Conservation (phyloP, 2,888 invertebrate species). For the Polyommatus iphigenia region DNA sequence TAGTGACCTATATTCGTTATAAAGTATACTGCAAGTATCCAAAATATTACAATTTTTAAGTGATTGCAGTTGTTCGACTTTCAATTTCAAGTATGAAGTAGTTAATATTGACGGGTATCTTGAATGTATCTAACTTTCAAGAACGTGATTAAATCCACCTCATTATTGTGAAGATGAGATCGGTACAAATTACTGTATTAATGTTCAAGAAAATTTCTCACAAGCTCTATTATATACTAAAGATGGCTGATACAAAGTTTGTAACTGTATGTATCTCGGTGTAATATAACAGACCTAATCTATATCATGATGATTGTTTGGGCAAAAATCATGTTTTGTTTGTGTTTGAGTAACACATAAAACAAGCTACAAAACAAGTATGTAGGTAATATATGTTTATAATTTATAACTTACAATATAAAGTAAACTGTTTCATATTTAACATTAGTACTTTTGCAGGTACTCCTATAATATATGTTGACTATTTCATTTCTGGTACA, state of each 20-base stretch:
- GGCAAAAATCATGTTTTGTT: too few relatives aligned
- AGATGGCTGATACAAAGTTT: not conserved
- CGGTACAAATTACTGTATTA: conserved; percentile 4
- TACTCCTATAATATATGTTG: conserved; percentile 31
- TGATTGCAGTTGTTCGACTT: not conserved
- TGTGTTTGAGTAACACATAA: too few relatives aligned
- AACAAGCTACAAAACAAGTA: too few relatives aligned
- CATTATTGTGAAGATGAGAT: conserved; percentile 1
- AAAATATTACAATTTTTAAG: not conserved
- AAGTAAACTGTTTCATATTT: not conserved
- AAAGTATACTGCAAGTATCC: not conserved
- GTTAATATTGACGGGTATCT: not conserved
- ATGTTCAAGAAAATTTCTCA: not conserved
- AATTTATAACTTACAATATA: not conserved
- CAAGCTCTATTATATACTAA: not conserved
- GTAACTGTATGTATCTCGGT: not conserved
- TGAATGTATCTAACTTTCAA: not conserved
- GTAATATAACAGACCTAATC: too few relatives aligned
- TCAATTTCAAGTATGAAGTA: not conserved
- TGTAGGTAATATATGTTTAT: too few relatives aligned
- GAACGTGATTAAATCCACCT: not conserved
- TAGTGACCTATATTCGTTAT: not conserved
- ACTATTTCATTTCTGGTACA: not conserved
- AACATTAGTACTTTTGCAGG: conserved; percentile 35
- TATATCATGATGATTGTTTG: too few relatives aligned